Evolutionary conservation across 2,888 invertebrate genomes (phyloP).

Genomic region (Anthrax anthrax): DNA sequence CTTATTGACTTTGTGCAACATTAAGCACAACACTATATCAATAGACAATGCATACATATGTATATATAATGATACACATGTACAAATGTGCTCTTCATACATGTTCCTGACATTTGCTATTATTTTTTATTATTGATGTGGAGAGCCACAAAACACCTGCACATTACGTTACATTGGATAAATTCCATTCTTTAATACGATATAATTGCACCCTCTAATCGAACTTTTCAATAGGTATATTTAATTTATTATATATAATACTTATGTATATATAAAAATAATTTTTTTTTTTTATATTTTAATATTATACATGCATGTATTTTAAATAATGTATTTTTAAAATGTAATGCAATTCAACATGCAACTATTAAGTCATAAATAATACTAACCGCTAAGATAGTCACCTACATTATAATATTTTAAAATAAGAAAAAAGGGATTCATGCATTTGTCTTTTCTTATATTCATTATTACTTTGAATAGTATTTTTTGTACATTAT

Average conservation of each 20-base stretch:
- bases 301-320: too few relatives aligned
- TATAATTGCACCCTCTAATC: background rate
- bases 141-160: constrained; percentile 5
- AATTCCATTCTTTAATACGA: too few relatives aligned
- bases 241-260: background rate
- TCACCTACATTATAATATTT: background rate
- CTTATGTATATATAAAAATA: too few relatives aligned
- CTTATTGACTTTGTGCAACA: constrained; percentile 4
- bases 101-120: too few relatives aligned
- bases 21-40: background rate
- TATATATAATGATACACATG: too few relatives aligned
- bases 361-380: constrained; percentile 3
- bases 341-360: background rate
- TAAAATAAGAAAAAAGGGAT: background rate
- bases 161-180: too few relatives aligned
- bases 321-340: too few relatives aligned
- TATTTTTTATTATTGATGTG: constrained; percentile 1
- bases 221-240: background rate
- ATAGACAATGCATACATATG: background rate
- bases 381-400: constrained; percentile 1
- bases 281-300: too few relatives aligned
- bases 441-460: too few relatives aligned
- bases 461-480: too few relatives aligned
- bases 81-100: too few relatives aligned
- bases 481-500: background rate